Conservation (phyloP, 1,140 invertebrate genomes). For the Ptiloglossa arizonensis region DNA sequence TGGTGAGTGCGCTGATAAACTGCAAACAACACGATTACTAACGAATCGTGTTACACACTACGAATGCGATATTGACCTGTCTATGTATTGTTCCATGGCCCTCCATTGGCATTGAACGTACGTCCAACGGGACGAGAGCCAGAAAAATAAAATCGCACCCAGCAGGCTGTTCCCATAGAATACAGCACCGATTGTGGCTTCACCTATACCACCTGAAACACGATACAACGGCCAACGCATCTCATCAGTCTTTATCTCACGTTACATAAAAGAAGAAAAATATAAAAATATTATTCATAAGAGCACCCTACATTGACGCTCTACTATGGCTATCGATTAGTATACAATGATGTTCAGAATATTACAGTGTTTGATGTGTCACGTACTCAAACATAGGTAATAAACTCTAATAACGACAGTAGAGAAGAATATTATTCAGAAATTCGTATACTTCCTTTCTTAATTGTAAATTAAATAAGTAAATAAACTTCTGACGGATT, state of each 20-base stretch:
- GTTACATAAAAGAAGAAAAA: constrained; percentile 3
- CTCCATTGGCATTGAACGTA: constrained; percentile 78
- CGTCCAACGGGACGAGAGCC: constrained; percentile 77
- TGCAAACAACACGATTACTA: constrained; percentile 13
- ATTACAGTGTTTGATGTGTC: neutral
- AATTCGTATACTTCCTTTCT: too few species aligned
- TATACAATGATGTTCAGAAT: neutral
- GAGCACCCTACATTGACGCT: neutral
- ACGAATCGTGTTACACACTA: neutral
- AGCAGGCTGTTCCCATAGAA: constrained; percentile 81
- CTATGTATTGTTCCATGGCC: constrained; percentile 77
- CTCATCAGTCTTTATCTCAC: neutral
- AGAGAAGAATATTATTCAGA: too few species aligned
- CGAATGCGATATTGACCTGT: constrained; percentile 66
- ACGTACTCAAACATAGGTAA: neutral
- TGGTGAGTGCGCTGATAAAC: constrained; percentile 16
- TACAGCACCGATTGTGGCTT: constrained; percentile 80
- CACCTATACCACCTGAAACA: constrained; percentile 77
- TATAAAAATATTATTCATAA: neutral
- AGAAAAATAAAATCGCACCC: constrained; percentile 76
- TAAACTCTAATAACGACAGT: too few species aligned
- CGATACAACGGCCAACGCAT: neutral
- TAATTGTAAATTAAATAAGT: too few species aligned
- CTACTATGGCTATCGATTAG: neutral
- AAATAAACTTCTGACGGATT: too few species aligned